Conservation (phyloP, 2,888 invertebrate species). For the Tenthredo notha region DNA sequence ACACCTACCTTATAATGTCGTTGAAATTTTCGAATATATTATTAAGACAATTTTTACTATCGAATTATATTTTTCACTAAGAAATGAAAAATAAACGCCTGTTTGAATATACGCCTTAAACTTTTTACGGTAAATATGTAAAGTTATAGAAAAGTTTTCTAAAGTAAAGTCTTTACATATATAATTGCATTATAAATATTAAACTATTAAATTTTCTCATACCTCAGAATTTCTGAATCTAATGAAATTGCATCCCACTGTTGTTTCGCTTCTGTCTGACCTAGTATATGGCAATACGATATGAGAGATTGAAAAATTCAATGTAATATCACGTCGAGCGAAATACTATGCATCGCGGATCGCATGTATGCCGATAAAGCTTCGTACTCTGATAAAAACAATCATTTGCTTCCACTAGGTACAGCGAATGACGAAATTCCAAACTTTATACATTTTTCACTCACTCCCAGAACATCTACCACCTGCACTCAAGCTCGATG, state of each 20-base stretch:
- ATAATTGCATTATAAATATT: slow-evolving; percentile 26
- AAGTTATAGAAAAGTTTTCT: not conserved
- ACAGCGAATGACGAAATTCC: not conserved
- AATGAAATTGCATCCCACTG: slow-evolving; percentile 33
- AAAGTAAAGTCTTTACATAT: not conserved
- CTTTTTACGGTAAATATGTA: not conserved
- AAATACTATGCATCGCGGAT: not conserved
- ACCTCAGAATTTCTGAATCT: not conserved
- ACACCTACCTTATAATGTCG: not conserved
- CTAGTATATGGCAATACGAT: slow-evolving; percentile 1
- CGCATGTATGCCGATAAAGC: slow-evolving; percentile 1
- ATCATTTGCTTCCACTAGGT: not conserved
- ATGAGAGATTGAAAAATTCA: slow-evolving; percentile 38
- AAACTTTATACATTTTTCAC: not conserved
- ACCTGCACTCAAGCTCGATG: not conserved
- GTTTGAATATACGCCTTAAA: not conserved
- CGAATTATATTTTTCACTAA: not conserved
- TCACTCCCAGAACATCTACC: not conserved
- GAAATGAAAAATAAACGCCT: not conserved
- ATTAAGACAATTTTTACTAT: not conserved
- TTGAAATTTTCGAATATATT: not conserved
- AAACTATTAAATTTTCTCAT: not conserved
- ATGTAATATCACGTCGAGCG: slow-evolving; percentile 29
- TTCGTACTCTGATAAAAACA: slow-evolving; percentile 3
- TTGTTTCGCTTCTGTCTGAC: slow-evolving; percentile 24